Evolutionary conservation across 2,888 invertebrate genomes (phyloP).

Genomic region (Cryptus viduatorius): DNA sequence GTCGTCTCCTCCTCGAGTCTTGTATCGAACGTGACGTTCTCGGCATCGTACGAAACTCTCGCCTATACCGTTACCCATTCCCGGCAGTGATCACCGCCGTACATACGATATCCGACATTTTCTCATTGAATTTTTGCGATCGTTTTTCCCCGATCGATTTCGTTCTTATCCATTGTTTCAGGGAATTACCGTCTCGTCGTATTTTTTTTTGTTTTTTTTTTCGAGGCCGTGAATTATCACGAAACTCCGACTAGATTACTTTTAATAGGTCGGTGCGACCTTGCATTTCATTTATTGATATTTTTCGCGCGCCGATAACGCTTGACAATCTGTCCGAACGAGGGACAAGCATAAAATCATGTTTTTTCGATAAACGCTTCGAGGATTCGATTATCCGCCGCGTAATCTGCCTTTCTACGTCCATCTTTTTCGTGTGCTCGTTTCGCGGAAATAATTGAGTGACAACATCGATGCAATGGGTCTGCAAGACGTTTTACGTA

Average conservation of each 20-base stretch:
- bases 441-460: not conserved
- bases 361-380: too few relatives aligned
- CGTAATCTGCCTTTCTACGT: too few relatives aligned
- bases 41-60: conserved; percentile 24
- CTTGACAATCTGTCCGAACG: too few relatives aligned
- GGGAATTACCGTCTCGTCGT: not conserved
- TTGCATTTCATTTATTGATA: not conserved
- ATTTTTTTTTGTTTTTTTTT: not conserved
- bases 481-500: not conserved
- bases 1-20: conserved; percentile 33
- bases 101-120: conserved; percentile 31
- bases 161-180: not conserved
- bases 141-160: not conserved
- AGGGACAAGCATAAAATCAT: too few relatives aligned
- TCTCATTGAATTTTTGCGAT: conserved; percentile 34
- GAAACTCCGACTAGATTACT: not conserved
- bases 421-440: not conserved
- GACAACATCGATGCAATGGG: not conserved
- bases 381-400: too few relatives aligned
- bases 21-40: conserved; percentile 48
- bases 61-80: not conserved
- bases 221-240: not conserved
- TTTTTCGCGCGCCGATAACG: not conserved
- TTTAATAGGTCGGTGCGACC: not conserved
- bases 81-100: conserved; percentile 11